Conservation (phyloP, 1,140 invertebrate species). For the Galendromus occidentalis region DNA sequence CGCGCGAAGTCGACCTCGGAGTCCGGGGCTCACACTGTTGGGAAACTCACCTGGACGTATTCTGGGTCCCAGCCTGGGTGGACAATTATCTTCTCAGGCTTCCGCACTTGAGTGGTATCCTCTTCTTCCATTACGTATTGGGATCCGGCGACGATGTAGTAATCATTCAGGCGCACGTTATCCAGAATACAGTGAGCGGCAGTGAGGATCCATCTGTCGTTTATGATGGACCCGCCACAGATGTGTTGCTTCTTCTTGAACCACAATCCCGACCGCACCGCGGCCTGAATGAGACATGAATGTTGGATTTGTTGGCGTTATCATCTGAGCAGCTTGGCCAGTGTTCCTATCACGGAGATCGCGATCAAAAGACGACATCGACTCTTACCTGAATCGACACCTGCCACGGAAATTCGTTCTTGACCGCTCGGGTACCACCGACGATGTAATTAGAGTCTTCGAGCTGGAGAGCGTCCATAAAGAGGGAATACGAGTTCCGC, state of each 20-base stretch:
- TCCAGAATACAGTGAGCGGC: conserved; percentile 20
- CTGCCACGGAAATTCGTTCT: conserved; percentile 80
- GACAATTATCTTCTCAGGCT: background rate
- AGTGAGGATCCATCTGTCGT: conserved; percentile 18
- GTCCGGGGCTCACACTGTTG: too few species aligned
- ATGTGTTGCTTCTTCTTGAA: background rate
- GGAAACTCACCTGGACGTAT: background rate
- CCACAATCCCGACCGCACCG: too few species aligned
- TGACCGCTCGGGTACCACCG: conserved; percentile 59
- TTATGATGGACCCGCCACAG: conserved; percentile 19
- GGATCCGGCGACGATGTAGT: background rate
- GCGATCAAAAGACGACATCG: too few species aligned
- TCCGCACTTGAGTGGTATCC: background rate
- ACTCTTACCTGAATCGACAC: conserved; percentile 21
- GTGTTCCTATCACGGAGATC: too few species aligned
- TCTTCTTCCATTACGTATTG: background rate
- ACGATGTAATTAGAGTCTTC: conserved; percentile 37
- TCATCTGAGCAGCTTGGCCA: too few species aligned
- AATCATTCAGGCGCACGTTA: background rate
- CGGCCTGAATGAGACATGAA: too few species aligned
- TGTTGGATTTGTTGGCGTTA: too few species aligned
- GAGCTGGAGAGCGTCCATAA: background rate
- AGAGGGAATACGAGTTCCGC: background rate
- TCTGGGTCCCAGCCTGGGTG: background rate
- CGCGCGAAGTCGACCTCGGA: background rate